A percentile compares a stretch with the other conserved stretches of the same genome.
Evolutionary conservation across 2,888 invertebrate genomes (phyloP).

Genomic region (Onthophagus sagittarius): DNA sequence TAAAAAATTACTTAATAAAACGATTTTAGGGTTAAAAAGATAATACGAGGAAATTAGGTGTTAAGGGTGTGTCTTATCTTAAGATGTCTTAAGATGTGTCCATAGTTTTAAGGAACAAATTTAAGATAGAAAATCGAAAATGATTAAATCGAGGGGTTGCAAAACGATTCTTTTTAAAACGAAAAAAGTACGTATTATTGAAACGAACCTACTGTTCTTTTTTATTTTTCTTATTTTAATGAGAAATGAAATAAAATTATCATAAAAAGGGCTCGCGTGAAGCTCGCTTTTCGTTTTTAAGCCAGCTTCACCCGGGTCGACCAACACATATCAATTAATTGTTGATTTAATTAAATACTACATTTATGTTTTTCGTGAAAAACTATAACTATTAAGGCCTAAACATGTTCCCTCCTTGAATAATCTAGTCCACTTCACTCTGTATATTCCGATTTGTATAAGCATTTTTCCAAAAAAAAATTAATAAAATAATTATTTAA

Average conservation of each 20-base stretch:
- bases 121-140: neutral
- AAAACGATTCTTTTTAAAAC: neutral
- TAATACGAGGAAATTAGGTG: neutral
- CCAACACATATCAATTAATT: too few species aligned
- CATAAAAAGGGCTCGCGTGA: too few species aligned
- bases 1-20: slow-evolving; percentile 41
- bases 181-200: too few species aligned
- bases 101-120: slow-evolving; percentile 32
- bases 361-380: neutral
- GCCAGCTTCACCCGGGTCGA: too few species aligned
- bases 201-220: too few species aligned
- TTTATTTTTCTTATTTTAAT: too few species aligned
- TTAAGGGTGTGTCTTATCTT: neutral
- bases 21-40: neutral
- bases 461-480: neutral
- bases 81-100: neutral
- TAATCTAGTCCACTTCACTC: slow-evolving; percentile 46
- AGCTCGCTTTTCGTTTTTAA: too few species aligned
- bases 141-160: neutral
- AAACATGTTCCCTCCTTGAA: slow-evolving; percentile 49
- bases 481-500: neutral
- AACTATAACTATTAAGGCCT: slow-evolving; percentile 39
- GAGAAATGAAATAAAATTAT: too few species aligned
- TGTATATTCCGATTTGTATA: slow-evolving; percentile 36
- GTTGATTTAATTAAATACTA: neutral